These are phyloP conservation scores for Dichetophora obliterata DNA, from an alignment of 2,888 invertebrate species.

Conservation along the genomic window DNA sequence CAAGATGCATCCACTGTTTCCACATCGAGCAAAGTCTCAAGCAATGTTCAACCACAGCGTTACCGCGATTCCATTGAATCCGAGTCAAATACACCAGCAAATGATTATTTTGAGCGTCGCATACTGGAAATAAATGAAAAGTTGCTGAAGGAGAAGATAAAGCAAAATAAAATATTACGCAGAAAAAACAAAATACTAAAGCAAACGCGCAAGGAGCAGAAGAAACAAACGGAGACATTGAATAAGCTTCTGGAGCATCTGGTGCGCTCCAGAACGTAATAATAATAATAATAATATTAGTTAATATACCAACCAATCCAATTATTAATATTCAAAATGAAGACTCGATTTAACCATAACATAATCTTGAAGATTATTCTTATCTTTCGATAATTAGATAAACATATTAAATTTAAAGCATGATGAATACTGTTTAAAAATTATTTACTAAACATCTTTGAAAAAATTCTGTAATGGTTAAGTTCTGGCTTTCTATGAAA, in stretches of 20 bases:
- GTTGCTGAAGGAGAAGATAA: constrained; percentile 28
- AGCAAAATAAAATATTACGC: constrained; percentile 27
- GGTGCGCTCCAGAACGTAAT: neutral
- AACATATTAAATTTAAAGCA: too few species aligned
- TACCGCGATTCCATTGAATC: constrained; percentile 19
- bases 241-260: constrained; percentile 26
- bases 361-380: too few species aligned
- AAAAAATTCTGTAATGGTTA: too few species aligned
- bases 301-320: too few species aligned
- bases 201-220: constrained; percentile 31
- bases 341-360: too few species aligned
- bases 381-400: too few species aligned
- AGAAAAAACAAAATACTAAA: constrained; percentile 23
- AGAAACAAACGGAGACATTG: constrained; percentile 22
- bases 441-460: too few species aligned
- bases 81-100: neutral
- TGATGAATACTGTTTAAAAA: too few species aligned
- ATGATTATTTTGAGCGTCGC: constrained; percentile 21
- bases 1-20: neutral
- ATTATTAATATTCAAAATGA: too few species aligned
- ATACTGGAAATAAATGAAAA: constrained; percentile 27
- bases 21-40: neutral
- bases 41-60: neutral
- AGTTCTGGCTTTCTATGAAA: too few species aligned
- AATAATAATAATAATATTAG: too few species aligned